Evolutionary conservation across 2,888 invertebrate genomes (phyloP), one percentile per base, ranked within the genome.

Genomic region (Hyles lineata): DNA sequence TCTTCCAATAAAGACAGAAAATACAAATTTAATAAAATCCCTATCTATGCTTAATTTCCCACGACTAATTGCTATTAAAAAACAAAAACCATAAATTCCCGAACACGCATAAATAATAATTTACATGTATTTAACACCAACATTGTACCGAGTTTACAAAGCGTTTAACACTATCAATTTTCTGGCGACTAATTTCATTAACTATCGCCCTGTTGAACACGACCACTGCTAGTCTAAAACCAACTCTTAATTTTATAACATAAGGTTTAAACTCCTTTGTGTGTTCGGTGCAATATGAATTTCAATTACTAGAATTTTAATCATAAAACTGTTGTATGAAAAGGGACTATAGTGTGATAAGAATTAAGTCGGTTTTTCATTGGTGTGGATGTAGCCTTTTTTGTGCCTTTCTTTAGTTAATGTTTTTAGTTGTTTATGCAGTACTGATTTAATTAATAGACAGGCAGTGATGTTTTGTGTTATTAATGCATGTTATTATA

Each of bases 151-250:
- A 67, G 67, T 72, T 67, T 67, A 72, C 72, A 72, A 35, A 72
- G 70, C 61, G 73, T 70, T 73, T 70, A 73, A 73, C 70, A 35
- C 73, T 55, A 73, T 61, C 70, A 73, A 73, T 73, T 73, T 73
- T 62, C 73, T 73, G 70, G 61, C 70, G 70, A 73, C 70, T 73
- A 73, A 73, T 73, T 73, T 62, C 55, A 70, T 73, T 70, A 72
- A 67, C 63, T 43, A 67, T 72, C 67, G 72, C 72, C 72, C 67
- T 58, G 63, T 55, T 72, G 67, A 67, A 17, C 70, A 70, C 58
- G 19, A 29, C 19, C 21, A 63, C 19, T 59, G 58, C 11, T 58
- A n/a, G 32, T 29, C 55, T 9, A 59, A 35, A 58, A 19, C 17
- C 15, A 35, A 67, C 55, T 58, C 50, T 58, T 35, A 32, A 1